These are phyloP conservation scores for Tachycineta bicolor DNA, from an alignment of 2,113 vertebrate species.

Conservation along the genomic window DNA sequence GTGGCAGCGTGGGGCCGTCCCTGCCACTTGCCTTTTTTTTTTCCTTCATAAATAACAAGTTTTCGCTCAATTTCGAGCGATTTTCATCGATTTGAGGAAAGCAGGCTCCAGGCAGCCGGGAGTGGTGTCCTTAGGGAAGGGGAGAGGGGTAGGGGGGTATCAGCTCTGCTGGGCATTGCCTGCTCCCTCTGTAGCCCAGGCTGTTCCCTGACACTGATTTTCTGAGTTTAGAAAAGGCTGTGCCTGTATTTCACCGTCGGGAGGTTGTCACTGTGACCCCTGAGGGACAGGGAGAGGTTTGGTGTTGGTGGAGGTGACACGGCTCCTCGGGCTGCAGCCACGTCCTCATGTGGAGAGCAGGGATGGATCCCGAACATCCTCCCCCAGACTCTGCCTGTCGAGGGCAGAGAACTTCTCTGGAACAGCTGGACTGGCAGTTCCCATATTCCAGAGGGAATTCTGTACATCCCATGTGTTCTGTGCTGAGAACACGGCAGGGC, in stretches of 20 bases:
- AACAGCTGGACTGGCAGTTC: background rate
- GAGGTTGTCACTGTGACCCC: background rate
- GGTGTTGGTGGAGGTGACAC: fast-evolving
- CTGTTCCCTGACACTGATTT: background rate
- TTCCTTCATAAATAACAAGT: fast-evolving
- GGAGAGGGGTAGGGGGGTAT: no score
- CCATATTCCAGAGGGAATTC: fast-evolving
- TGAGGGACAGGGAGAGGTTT: background rate
- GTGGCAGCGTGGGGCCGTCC: no score
- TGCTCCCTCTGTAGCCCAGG: fast-evolving
- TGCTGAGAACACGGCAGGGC: background rate
- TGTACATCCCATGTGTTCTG: fast-evolving
- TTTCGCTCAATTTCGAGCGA: background rate
- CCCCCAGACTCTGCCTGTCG: fast-evolving
- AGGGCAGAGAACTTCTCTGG: background rate
- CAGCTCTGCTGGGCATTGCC: background rate
- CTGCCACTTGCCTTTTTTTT: no score
- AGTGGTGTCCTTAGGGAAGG: background rate
- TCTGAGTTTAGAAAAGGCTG: fast-evolving
- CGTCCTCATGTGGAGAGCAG: fast-evolving
- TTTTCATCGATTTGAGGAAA: background rate
- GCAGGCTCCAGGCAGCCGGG: background rate
- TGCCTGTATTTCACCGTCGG: background rate
- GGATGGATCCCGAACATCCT: background rate
- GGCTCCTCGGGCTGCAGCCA: background rate